phyloP scores from a whole-genome alignment of 2,113 vertebrate species.

The Choloepus hoffmanni region DNA sequence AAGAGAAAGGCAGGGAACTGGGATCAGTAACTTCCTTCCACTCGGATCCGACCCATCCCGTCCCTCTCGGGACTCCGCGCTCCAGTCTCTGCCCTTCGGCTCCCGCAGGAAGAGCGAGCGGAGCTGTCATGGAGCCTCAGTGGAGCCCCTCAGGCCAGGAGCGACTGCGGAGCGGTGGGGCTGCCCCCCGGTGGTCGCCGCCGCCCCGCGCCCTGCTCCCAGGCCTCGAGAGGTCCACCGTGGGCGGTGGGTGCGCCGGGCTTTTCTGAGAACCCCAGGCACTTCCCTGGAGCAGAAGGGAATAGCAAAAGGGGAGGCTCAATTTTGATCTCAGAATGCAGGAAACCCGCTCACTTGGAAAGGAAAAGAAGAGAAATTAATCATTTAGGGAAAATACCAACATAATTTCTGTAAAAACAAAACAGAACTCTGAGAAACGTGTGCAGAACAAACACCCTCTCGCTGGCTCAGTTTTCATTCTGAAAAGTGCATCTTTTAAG shows the following conservation, averaged over 20 bases:
- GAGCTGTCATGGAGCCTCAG: no score
- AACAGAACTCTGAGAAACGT: neutral
- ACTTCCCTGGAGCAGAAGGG: neutral
- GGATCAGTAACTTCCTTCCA: no score
- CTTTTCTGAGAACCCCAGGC: neutral
- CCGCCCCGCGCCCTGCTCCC: neutral
- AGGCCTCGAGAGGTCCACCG: neutral
- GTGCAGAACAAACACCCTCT: neutral
- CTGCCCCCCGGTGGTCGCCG: no score
- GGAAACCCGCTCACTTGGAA: neutral
- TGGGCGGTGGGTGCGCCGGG: rapidly evolving
- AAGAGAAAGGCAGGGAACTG: neutral
- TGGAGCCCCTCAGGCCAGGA: neutral
- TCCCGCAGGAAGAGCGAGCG: neutral
- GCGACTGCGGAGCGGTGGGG: neutral
- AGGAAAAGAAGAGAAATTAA: neutral
- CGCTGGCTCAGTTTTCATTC: neutral
- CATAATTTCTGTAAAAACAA: neutral
- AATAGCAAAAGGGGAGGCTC: neutral
- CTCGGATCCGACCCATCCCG: neutral
- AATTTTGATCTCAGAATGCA: neutral
- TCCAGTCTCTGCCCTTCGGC: neutral
- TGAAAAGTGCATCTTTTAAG: neutral
- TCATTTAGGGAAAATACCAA: neutral
- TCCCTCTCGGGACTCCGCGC: neutral